Evolutionary conservation across 2,113 vertebrate species (phyloP).

Genomic region (Natator depressus): DNA sequence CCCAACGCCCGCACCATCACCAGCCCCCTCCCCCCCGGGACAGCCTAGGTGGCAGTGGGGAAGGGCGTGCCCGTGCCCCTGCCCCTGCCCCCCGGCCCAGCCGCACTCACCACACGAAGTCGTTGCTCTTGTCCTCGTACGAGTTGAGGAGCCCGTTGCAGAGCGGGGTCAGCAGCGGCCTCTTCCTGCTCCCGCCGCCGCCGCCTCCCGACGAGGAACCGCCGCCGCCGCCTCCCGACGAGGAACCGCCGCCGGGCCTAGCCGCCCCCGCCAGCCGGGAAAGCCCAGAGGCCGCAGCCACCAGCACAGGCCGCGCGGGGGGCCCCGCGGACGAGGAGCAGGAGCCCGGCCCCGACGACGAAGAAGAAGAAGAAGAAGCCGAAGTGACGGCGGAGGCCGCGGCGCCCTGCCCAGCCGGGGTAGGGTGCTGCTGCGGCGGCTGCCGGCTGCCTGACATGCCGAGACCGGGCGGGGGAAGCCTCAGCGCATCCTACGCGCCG

Average conservation of each 20-base stretch:
- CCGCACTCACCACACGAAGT: conserved; percentile 93
- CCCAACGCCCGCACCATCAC: neutral
- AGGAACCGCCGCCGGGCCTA: conserved; percentile 56
- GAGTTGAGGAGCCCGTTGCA: conserved; percentile 96
- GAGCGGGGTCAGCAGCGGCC: conserved; percentile 88
- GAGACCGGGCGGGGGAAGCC: conserved; percentile 17
- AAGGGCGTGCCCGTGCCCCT: no score
- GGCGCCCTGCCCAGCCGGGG: conserved; percentile 42
- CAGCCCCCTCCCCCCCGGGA: neutral
- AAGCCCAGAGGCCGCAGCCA: conserved; percentile 37
- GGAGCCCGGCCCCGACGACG: conserved; percentile 59
- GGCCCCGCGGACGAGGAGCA: conserved; percentile 70
- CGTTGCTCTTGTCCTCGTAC: conserved; percentile 98
- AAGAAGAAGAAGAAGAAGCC: conserved; percentile 67
- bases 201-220: conserved; percentile 66
- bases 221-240: conserved; percentile 56
- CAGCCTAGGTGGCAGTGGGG: no score
- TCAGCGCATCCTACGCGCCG: conserved; percentile 61
- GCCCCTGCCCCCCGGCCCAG: neutral
- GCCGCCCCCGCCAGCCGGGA: conserved; percentile 63
- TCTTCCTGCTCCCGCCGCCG: conserved; percentile 83
- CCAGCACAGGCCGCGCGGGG: conserved; percentile 47
- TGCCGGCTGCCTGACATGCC: conserved; percentile 80
- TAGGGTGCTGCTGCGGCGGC: conserved; percentile 59
- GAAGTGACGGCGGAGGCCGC: conserved; percentile 62